Evolutionary conservation across 1,140 invertebrate species (phyloP).

Genomic region (Holcopasites calliopsidis): DNA sequence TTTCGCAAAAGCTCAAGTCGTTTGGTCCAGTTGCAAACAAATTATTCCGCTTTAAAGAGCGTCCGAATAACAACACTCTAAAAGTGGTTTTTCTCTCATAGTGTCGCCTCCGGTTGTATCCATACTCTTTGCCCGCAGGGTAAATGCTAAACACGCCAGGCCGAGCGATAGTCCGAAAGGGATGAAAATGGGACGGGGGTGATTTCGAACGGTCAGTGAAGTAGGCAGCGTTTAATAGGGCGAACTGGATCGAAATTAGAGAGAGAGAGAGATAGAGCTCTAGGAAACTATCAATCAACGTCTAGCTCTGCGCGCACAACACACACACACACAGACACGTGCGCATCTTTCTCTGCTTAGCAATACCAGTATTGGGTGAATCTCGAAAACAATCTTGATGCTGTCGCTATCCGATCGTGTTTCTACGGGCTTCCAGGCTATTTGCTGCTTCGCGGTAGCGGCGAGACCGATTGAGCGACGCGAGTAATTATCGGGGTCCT

Average conservation of each 20-base stretch:
- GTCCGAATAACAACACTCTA: too few relatives aligned
- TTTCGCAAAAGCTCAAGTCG: too few relatives aligned
- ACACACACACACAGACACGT: conserved; percentile 4
- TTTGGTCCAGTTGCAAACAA: too few relatives aligned
- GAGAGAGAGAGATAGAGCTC: conserved; percentile 25
- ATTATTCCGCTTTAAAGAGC: too few relatives aligned
- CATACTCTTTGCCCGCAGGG: too few relatives aligned
- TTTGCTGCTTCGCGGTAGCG: background rate
- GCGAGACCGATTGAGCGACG: background rate
- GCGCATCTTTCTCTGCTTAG: conserved; percentile 14
- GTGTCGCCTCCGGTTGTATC: too few relatives aligned
- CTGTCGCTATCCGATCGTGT: background rate
- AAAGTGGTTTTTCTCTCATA: too few relatives aligned
- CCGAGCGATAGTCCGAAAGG: background rate
- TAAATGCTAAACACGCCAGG: conserved; percentile 18
- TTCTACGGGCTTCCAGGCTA: background rate
- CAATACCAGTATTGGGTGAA: conserved; percentile 10
- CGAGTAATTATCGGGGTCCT: too few relatives aligned
- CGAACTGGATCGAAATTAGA: conserved; percentile 29
- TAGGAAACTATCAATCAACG: conserved; percentile 51
- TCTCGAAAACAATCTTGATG: conserved; percentile 41
- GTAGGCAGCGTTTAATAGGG: conserved; percentile 45
- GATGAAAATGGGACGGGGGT: background rate
- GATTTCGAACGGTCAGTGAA: conserved; percentile 52
- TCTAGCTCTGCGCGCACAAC: conserved; percentile 16